Evolutionary conservation across 2,797 vertebrate species (phyloP), one percentile per base, ranked within the genome.

Genomic region (Erethizon dorsatum): DNA sequence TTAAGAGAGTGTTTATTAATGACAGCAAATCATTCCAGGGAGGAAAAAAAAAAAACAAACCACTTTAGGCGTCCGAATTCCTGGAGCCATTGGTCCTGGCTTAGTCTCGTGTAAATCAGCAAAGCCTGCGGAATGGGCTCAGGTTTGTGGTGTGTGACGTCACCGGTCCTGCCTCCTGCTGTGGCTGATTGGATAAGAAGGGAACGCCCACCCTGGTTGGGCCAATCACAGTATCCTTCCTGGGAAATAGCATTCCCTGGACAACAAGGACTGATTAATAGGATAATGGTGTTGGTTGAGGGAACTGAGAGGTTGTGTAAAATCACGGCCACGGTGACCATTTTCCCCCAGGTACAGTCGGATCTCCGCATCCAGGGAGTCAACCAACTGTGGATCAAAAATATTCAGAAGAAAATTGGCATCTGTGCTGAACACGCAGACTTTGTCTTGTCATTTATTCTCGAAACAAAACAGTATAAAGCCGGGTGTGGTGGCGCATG

Each of bases 91-190:
- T n/a, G 33, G 41, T 57, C 24, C n/a, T 59, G 65, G 9, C 45
- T 63, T 59, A 47, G 52, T 45, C 67, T 71, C 6, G 31, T 45
- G 52, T 24, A 47, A 71, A 47, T 95, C 86, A 37, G 86, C 37
- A 37, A 50, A 50, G 47, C 33, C 41, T 56, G 26, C 45, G 0
- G 28, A 59, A 47, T 1, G 20, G 11, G 31, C 63, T 20, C 65
- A 13, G 0, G 5, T 14, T 9, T 37, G 50, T 37, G n/a, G 45
- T 65, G 50, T 13, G 12, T 0, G 1, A n/a, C 6, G 6, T 67
- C 41, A 15, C 80, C 26, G 24, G 11, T 8, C 50, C 33, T 50
- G 20, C 83, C 31, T n/a, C 7, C 56, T 59, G 18, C 78, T 31
- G 6, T 20, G 69, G 10, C 3, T 37, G 91, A 89, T n/a, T 85